A percentile compares a stretch with the other conserved stretches of the same genome.
phyloP scores from a whole-genome alignment of 2,113 vertebrate species.

The Lonchura striata region DNA sequence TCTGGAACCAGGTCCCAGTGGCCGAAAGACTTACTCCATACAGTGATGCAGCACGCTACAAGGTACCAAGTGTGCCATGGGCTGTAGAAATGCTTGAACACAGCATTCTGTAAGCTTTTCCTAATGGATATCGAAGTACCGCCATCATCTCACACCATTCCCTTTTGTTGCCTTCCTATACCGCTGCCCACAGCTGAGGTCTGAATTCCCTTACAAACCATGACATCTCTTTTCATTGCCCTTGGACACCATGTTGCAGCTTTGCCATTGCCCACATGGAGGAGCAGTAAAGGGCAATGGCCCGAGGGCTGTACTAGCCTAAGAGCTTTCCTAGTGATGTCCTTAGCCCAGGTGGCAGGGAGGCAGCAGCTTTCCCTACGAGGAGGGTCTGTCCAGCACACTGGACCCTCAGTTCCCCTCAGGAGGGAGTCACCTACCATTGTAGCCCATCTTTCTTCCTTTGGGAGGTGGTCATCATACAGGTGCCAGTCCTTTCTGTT shows the following conservation, averaged over 20 bases:
- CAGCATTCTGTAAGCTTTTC: not conserved
- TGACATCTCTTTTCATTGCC: not conserved
- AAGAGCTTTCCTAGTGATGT: not conserved
- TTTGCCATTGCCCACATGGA: rapidly evolving
- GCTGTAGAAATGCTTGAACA: not conserved
- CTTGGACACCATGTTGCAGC: not conserved
- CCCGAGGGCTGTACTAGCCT: rapidly evolving
- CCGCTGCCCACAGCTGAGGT: not conserved
- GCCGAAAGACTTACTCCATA: not conserved
- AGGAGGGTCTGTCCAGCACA: not conserved
- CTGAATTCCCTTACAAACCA: not conserved
- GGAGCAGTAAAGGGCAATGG: not conserved
- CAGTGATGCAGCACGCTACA: not conserved
- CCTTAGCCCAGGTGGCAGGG: not conserved
- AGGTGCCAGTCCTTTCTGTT: not conserved
- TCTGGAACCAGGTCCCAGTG: not conserved
- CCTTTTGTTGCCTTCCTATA: not conserved
- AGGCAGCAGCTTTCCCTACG: not conserved
- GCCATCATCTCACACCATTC: not conserved
- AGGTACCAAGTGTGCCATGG: not conserved
- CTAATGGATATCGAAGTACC: not conserved
- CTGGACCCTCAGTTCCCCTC: not conserved
- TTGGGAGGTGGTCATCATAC: not conserved
- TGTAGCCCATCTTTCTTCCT: not conserved
- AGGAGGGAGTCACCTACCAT: not conserved